A percentile compares a stretch with the other conserved stretches of the same genome.
phyloP scores from a whole-genome alignment of 2,888 invertebrate genomes.

The Rhingia campestris region DNA sequence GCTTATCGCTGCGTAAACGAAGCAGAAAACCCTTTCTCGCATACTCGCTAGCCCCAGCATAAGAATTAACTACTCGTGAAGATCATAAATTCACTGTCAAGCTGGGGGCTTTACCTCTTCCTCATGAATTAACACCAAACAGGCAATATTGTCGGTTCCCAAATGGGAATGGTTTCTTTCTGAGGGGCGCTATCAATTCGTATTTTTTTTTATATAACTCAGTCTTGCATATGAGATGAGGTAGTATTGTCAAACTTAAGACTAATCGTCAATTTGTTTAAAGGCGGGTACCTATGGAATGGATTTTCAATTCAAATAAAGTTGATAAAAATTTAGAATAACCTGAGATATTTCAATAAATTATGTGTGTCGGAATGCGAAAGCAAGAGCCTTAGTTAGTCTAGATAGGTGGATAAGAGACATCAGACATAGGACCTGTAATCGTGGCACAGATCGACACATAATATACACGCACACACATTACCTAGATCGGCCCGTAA shows the following conservation, averaged over 20 bases:
- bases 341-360: constrained; percentile 4
- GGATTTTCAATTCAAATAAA: constrained; percentile 23
- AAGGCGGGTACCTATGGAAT: background rate
- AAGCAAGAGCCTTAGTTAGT: constrained; percentile 53
- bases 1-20: constrained; percentile 71
- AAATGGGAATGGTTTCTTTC: constrained; percentile 7
- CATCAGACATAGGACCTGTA: constrained; percentile 9
- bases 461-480: constrained; percentile 29
- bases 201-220: background rate
- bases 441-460: constrained; percentile 41
- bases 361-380: constrained; percentile 16
- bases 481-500: constrained; percentile 5
- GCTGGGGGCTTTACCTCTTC: constrained; percentile 36
- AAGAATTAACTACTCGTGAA: constrained; percentile 68
- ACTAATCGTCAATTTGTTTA: constrained; percentile 14
- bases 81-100: constrained; percentile 65
- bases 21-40: constrained; percentile 57
- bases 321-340: background rate
- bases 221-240: too few species aligned
- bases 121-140: constrained; percentile 37
- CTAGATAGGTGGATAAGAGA: background rate
- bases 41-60: constrained; percentile 1
- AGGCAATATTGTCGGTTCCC: background rate
- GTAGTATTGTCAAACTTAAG: background rate
- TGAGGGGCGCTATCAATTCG: background rate